Evolutionary conservation across 2,797 vertebrate genomes (phyloP), one percentile per base, ranked within the genome.

Genomic region (Pelobates cultripes): DNA sequence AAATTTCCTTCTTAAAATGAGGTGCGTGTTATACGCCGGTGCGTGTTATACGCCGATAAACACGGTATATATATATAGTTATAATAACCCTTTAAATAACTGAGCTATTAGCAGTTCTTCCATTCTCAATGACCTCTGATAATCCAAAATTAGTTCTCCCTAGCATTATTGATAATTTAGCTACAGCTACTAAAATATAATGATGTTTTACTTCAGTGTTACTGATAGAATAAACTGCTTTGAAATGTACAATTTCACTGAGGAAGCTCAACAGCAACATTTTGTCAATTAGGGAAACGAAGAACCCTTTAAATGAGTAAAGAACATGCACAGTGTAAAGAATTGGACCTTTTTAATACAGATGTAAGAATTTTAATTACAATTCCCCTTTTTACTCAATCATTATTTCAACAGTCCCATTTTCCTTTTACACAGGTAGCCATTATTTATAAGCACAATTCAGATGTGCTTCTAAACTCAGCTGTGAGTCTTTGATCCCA

Each of bases 401-500:
- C 51, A 43, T 28, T 57, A 15, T 9, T 66, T 69, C 66, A 51
- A 64, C 55, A 70, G 72, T 43, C 77, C 81, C 72, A 75, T 70
- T 40, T 70, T 51, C 57, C 43, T 75, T 70, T 55, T 77, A 71
- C 57, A 75, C 77, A 74, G 71, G 77, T 75, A 74, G 70, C 68
- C 61, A 5, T 75, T 63, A 63, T 53, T 75, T 83, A 74, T 70
- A 78, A 75, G 71, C 43, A 69, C 8, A 64, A 66, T 43, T 83
- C 71, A 74, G 75, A 74, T 78, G 43, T 73, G 61, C 51, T 43
- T 79, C 71, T 83, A 66, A 75, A 83, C 81, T 83, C 81, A 78
- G 70, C 72, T 41, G 77, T n/a, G 44, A 75, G 64, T 57, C 76
- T 83, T 83, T 83, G 77, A 83, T 79, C 73, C 81, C 76, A 61